These are phyloP conservation scores for Aphis gossypii DNA, from an alignment of 1,140 invertebrate genomes.

Conservation along the genomic window DNA sequence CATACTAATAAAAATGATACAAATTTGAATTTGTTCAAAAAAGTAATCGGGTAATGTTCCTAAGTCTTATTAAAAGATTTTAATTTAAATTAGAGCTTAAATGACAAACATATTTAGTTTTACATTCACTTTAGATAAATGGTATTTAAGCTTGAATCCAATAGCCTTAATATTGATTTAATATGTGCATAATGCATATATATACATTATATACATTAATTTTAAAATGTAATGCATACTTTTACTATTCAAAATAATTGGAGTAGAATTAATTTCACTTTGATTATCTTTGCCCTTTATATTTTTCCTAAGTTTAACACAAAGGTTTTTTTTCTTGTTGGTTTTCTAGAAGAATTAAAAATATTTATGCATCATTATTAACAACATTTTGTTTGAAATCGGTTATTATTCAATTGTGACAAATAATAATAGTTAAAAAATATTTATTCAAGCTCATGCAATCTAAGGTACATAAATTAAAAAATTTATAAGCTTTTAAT, in stretches of 20 bases:
- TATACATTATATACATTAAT: not conserved
- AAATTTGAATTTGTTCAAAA: not conserved
- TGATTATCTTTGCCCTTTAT: not conserved
- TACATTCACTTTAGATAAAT: not conserved
- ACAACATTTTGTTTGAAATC: not conserved
- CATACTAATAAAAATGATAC: not conserved
- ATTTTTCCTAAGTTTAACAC: conserved; percentile 2
- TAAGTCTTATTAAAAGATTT: not conserved
- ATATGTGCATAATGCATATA: too few relatives aligned
- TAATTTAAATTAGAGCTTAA: not conserved
- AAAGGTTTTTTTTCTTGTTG: not conserved
- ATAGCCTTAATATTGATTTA: not conserved
- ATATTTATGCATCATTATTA: not conserved
- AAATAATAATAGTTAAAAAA: not conserved
- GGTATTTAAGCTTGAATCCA: not conserved
- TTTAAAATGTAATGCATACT: conserved; percentile 13
- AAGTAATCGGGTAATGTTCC: not conserved
- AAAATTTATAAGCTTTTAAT: not conserved
- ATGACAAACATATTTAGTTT: not conserved
- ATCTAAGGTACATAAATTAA: not conserved
- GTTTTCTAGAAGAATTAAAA: not conserved
- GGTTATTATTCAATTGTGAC: not conserved
- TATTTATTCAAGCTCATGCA: not conserved
- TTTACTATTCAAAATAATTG: conserved; percentile 18
- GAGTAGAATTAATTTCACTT: not conserved